These are phyloP conservation scores for Epizoanthus ramosus DNA, from an alignment of 92 coral and sea anemone species.

Conservation along the genomic window DNA sequence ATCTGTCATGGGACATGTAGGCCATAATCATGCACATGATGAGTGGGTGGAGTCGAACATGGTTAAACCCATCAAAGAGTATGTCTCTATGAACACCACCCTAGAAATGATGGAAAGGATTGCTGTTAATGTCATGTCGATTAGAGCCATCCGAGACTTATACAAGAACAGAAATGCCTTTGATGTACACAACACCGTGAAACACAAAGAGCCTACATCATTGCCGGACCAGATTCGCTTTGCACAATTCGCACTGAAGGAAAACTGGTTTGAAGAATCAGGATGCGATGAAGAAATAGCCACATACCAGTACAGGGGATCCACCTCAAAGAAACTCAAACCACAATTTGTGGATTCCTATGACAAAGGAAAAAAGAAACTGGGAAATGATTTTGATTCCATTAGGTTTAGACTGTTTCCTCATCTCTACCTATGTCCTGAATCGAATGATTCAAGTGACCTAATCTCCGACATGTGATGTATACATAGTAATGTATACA, in stretches of 20 bases:
- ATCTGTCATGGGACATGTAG: neutral
- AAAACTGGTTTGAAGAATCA: neutral
- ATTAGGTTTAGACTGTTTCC: slow-evolving; percentile 4
- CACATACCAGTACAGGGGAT: slow-evolving; percentile 6
- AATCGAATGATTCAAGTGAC: neutral
- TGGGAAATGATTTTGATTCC: neutral
- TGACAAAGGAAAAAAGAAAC: neutral
- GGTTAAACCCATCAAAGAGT: neutral
- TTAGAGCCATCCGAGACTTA: neutral
- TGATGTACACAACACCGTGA: neutral
- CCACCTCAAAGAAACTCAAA: neutral
- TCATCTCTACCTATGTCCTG: neutral
- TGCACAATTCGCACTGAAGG: neutral
- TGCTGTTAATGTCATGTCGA: neutral
- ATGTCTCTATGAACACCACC: slow-evolving; percentile 3
- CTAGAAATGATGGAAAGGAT: slow-evolving; percentile 12
- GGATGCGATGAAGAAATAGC: neutral
- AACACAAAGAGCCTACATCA: neutral
- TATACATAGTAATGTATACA: no score
- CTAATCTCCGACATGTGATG: no score
- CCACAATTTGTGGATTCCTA: neutral
- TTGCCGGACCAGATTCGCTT: neutral
- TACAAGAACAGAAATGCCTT: neutral
- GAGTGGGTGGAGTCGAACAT: slow-evolving; percentile 15
- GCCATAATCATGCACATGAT: slow-evolving; percentile 1